These are phyloP conservation scores for Acleris literana DNA, from an alignment of 2,888 invertebrate species.

Conservation along the genomic window DNA sequence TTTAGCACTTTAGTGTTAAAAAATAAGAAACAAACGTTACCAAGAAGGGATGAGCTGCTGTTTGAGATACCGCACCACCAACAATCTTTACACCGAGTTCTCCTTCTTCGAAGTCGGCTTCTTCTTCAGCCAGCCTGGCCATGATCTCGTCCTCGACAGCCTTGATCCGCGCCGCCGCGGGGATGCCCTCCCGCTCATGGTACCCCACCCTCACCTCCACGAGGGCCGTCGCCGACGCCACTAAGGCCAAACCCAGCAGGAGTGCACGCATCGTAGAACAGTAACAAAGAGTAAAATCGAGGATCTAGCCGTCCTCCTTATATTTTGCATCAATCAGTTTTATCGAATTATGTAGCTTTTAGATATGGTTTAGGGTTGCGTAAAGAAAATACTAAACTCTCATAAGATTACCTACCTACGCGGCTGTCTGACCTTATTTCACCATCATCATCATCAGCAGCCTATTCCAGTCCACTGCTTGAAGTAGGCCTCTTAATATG, in stretches of 20 bases:
- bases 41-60: constrained; percentile 38
- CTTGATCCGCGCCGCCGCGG: constrained; percentile 57
- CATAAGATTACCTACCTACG: too few species aligned
- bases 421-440: too few species aligned
- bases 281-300: neutral
- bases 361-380: too few species aligned
- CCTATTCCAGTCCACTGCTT: too few species aligned
- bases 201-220: constrained; percentile 51
- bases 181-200: constrained; percentile 60
- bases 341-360: too few species aligned
- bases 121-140: neutral
- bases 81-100: constrained; percentile 26
- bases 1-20: too few species aligned
- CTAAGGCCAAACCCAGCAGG: constrained; percentile 38
- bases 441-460: too few species aligned
- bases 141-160: constrained; percentile 47
- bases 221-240: constrained; percentile 44
- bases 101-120: neutral
- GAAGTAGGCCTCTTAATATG: too few species aligned
- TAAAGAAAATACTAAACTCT: too few species aligned
- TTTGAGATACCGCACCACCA: constrained; percentile 34
- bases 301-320: too few species aligned
- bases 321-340: too few species aligned
- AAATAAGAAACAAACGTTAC: constrained; percentile 10
- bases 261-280: constrained; percentile 46